Percentiles rank a stretch among this genome's conserved stretches.
phyloP scores from a whole-genome alignment of 1,140 invertebrate genomes.

The Drosophila sproati region DNA sequence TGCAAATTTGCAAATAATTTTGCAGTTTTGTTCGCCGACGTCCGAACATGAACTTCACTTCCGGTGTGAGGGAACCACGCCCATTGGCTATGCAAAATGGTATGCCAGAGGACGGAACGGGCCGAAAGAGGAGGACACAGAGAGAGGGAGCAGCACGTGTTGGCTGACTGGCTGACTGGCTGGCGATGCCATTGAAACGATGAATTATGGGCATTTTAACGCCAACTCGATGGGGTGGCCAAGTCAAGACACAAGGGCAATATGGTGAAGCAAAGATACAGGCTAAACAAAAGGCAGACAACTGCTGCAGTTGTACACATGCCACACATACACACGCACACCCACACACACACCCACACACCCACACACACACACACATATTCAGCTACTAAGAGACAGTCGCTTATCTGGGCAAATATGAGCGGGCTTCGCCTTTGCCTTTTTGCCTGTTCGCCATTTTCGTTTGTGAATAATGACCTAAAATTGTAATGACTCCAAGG shows the following conservation, averaged over 20 bases:
- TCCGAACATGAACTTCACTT: constrained; percentile 75
- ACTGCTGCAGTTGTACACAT: constrained; percentile 26
- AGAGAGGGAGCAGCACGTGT: constrained; percentile 36
- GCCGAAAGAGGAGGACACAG: neutral
- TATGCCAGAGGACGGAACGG: neutral
- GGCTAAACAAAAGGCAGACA: constrained; percentile 39
- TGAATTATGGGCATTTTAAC: constrained; percentile 81
- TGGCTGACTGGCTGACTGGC: constrained; percentile 29
- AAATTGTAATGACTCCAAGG: constrained; percentile 80
- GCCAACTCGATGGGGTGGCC: constrained; percentile 54
- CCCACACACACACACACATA: constrained; percentile 2
- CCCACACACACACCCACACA: constrained; percentile 16
- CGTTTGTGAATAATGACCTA: constrained; percentile 77
- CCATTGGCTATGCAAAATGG: constrained; percentile 45
- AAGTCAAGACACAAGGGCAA: constrained; percentile 43
- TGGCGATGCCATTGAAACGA: constrained; percentile 66
- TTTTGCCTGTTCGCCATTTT: constrained; percentile 54
- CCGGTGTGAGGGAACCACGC: constrained; percentile 43
- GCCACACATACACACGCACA: constrained; percentile 1
- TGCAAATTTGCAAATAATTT: constrained; percentile 72
- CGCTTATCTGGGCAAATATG: constrained; percentile 35
- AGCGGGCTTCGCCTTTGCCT: constrained; percentile 16
- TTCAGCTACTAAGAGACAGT: constrained; percentile 19
- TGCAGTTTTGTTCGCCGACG: constrained; percentile 51
- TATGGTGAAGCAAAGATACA: constrained; percentile 31